These are phyloP conservation scores for Anhinga rufa DNA, from an alignment of 2,113 vertebrate genomes.

Conservation along the genomic window DNA sequence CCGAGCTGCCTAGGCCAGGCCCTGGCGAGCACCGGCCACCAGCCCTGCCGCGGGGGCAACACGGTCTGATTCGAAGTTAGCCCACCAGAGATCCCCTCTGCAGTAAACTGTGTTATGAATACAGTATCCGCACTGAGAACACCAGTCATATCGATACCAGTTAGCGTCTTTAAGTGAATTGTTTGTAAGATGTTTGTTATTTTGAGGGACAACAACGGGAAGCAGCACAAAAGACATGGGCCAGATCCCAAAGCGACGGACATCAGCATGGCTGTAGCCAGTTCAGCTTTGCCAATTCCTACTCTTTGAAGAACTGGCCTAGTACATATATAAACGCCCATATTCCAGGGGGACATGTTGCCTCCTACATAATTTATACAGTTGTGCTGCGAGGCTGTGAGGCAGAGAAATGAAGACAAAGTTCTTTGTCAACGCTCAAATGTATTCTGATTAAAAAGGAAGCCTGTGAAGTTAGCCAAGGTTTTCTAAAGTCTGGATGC, in stretches of 20 bases:
- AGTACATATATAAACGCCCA: fast-evolving
- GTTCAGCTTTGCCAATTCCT: background rate
- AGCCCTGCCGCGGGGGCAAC: too few relatives aligned
- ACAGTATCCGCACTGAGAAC: fast-evolving
- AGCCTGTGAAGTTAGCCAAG: background rate
- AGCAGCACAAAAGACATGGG: background rate
- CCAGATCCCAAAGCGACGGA: background rate
- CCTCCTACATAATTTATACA: background rate
- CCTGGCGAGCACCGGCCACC: too few relatives aligned
- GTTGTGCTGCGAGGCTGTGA: background rate
- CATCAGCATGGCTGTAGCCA: background rate
- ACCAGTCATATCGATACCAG: fast-evolving
- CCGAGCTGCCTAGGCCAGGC: too few relatives aligned
- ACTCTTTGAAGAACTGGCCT: background rate
- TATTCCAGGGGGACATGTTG: background rate
- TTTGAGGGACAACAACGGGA: background rate
- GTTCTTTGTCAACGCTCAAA: background rate
- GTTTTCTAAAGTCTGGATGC: background rate
- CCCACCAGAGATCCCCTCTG: background rate
- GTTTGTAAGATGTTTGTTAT: fast-evolving
- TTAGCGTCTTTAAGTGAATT: fast-evolving
- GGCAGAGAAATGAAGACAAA: background rate
- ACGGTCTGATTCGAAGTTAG: fast-evolving
- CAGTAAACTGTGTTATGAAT: fast-evolving
- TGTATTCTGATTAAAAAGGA: background rate